Conservation (phyloP, 2,113 vertebrate species). For the Megaceryle maxima region DNA sequence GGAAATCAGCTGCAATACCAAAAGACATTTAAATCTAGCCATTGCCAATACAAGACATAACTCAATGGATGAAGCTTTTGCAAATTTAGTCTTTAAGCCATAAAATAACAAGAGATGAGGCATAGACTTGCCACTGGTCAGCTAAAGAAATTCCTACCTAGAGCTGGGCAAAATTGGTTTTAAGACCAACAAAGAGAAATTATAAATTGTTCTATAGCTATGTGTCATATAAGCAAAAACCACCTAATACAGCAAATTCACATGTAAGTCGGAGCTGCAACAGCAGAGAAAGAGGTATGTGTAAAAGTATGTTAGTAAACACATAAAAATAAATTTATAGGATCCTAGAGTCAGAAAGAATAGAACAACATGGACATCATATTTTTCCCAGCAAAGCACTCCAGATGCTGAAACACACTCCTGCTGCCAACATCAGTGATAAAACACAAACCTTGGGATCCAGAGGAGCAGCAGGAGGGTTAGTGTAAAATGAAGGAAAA, state of each 20-base stretch:
- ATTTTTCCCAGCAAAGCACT: background rate
- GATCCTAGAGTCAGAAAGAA: background rate
- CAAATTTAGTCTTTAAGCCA: background rate
- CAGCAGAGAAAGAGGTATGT: background rate
- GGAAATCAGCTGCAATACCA: background rate
- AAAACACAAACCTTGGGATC: background rate
- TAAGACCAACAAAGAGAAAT: background rate
- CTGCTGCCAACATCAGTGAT: fast-evolving
- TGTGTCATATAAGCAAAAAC: background rate
- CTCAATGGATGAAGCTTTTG: background rate
- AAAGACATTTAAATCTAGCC: background rate
- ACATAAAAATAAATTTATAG: background rate
- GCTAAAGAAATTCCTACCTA: background rate
- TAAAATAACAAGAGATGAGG: no score
- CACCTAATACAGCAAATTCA: background rate
- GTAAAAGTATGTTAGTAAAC: background rate
- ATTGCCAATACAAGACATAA: background rate
- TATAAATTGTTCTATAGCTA: background rate
- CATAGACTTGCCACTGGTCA: background rate
- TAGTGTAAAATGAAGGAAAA: background rate
- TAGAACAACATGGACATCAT: background rate
- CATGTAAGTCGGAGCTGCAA: background rate
- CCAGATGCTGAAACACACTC: background rate
- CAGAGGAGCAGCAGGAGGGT: background rate
- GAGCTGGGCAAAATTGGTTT: background rate